These are phyloP conservation scores for Prionchulus punctatus DNA, from an alignment of 2,888 invertebrate genomes.

Conservation along the genomic window DNA sequence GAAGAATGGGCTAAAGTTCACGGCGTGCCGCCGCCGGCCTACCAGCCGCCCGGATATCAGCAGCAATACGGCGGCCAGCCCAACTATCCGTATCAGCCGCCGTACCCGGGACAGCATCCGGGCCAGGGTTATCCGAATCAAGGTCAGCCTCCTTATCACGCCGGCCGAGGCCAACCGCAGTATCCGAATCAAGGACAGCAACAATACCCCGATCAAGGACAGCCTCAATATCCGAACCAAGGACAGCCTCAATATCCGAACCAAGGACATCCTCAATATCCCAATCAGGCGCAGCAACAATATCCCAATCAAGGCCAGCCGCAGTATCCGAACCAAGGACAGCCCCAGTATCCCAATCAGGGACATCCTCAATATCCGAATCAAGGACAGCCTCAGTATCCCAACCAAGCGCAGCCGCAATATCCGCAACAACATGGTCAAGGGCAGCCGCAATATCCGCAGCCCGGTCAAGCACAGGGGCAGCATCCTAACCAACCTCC, in stretches of 20 bases:
- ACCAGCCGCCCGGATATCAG: not conserved
- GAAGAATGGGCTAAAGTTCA: constrained; percentile 1
- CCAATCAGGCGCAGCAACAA: constrained; percentile 17
- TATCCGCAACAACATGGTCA: constrained; percentile 10
- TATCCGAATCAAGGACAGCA: not conserved
- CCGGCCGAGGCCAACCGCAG: not conserved
- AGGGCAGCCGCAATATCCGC: too few species aligned
- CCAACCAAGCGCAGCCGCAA: constrained; percentile 14
- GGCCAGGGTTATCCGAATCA: not conserved
- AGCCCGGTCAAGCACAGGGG: too few species aligned
- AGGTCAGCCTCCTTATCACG: not conserved
- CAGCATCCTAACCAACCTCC: too few species aligned
- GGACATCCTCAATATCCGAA: too few species aligned
- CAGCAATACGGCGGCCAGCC: not conserved
- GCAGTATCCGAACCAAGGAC: too few species aligned
- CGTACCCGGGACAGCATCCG: not conserved
- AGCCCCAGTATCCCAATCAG: too few species aligned
- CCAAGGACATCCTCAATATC: constrained; percentile 11
- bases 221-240: not conserved
- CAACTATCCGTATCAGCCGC: not conserved
- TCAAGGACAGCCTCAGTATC: too few species aligned
- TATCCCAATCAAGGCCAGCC: constrained; percentile 16
- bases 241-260: not conserved
- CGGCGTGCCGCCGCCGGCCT: constrained; percentile 1
- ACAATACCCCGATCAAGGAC: constrained; percentile 9